Conservation (phyloP, 2,113 vertebrate species). For the Phalacrocorax brasilianus region DNA sequence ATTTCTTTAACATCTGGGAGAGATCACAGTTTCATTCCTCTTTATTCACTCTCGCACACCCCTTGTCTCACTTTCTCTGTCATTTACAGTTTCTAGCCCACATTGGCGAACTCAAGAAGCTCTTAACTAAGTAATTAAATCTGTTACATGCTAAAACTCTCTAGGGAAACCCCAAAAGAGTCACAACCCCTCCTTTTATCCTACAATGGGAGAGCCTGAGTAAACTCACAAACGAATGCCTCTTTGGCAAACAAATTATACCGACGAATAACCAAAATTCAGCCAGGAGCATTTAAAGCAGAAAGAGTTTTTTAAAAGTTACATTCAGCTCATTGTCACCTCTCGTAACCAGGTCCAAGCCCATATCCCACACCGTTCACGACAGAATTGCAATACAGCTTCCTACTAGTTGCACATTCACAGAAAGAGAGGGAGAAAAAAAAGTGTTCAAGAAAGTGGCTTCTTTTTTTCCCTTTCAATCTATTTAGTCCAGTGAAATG, state of each 20-base stretch:
- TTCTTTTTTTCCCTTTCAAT: neutral
- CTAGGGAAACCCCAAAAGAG: neutral
- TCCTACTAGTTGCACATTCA: neutral
- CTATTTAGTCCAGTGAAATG: neutral
- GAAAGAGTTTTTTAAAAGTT: neutral
- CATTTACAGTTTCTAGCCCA: neutral
- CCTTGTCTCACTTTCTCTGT: neutral
- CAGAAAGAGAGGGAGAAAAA: too few species aligned
- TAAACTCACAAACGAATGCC: neutral
- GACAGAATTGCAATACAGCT: neutral
- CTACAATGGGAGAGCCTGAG: neutral
- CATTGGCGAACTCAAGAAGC: neutral
- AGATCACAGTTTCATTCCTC: slow-evolving; percentile 44
- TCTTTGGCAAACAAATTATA: neutral
- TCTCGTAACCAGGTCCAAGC: neutral
- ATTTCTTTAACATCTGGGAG: slow-evolving; percentile 45
- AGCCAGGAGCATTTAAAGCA: neutral
- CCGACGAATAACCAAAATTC: neutral
- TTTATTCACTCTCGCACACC: slow-evolving; percentile 1
- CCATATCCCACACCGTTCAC: neutral
- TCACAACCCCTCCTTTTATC: neutral
- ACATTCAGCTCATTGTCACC: neutral
- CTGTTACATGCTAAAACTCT: neutral
- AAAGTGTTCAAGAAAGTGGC: neutral
- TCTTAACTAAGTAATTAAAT: slow-evolving; percentile 36